Conservation (phyloP, 2,113 vertebrate genomes). For the Aviceda subcristata region DNA sequence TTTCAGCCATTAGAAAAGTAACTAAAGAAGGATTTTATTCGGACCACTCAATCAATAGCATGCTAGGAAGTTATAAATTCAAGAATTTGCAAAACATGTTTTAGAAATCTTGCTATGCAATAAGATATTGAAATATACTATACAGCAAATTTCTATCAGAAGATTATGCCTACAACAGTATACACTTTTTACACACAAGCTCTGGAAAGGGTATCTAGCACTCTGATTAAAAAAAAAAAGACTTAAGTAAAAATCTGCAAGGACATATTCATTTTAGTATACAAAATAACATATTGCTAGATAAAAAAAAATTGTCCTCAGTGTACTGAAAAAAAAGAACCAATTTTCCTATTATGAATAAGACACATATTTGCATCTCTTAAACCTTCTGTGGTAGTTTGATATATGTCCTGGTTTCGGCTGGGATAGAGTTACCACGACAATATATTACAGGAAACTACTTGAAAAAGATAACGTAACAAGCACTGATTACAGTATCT, state of each 20-base stretch:
- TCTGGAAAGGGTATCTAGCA: not conserved
- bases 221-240: not conserved
- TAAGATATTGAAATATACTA: not conserved
- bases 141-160: not conserved
- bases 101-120: not conserved
- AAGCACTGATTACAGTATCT: not conserved
- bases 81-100: not conserved
- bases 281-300: not conserved
- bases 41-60: not conserved
- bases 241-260: not conserved
- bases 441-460: not conserved
- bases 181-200: not conserved
- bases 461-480: not conserved
- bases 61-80: not conserved
- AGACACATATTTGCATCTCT: not conserved
- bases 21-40: not conserved
- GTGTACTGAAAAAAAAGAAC: not conserved
- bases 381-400: not conserved
- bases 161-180: not conserved
- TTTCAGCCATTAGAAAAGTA: not conserved
- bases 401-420: no score
- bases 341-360: not conserved
- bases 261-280: not conserved
- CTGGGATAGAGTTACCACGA: no score
- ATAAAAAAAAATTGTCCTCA: not conserved